These are phyloP conservation scores for Semibalanus balanoides DNA, from an alignment of 1,140 invertebrate species.

Conservation along the genomic window DNA sequence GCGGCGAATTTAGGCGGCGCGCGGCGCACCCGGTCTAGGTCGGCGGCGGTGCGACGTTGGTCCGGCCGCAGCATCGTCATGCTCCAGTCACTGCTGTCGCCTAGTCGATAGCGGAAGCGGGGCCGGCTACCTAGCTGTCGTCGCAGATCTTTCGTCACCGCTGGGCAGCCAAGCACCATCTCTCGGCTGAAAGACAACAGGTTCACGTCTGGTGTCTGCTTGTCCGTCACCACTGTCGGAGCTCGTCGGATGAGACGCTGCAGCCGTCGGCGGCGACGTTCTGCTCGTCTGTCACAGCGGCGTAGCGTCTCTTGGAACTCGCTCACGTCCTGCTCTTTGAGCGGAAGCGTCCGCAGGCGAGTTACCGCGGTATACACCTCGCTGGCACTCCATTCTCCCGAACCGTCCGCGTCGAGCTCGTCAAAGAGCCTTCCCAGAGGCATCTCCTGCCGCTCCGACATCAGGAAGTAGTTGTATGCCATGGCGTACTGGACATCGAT, in stretches of 20 bases:
- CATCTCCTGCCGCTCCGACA: constrained; percentile 43
- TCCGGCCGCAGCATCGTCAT: constrained; percentile 72
- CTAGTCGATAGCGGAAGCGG: no score
- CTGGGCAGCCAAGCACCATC: no score
- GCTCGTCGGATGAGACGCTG: no score
- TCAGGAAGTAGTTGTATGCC: constrained; percentile 63
- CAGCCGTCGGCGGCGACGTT: no score
- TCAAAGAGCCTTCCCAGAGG: constrained; percentile 50
- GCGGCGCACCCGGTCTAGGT: constrained; percentile 53
- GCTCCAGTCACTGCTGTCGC: constrained; percentile 34
- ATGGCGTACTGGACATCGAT: constrained; percentile 71
- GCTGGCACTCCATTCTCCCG: constrained; percentile 58
- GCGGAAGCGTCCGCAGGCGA: constrained; percentile 20
- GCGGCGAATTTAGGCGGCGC: constrained; percentile 68
- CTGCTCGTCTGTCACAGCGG: no score
- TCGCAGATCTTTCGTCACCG: no score
- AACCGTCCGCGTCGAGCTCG: constrained; percentile 58
- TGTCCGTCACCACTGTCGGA: no score
- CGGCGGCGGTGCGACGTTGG: constrained; percentile 46
- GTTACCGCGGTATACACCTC: constrained; percentile 62
- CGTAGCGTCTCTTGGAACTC: no score
- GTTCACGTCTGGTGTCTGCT: no score
- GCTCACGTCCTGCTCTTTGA: no score
- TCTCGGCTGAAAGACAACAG: no score
- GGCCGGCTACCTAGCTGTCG: no score